A percentile compares a stretch with the other conserved stretches of the same genome.
phyloP scores from a whole-genome alignment of 1,140 invertebrate species.

The Heliconius hermathena region DNA sequence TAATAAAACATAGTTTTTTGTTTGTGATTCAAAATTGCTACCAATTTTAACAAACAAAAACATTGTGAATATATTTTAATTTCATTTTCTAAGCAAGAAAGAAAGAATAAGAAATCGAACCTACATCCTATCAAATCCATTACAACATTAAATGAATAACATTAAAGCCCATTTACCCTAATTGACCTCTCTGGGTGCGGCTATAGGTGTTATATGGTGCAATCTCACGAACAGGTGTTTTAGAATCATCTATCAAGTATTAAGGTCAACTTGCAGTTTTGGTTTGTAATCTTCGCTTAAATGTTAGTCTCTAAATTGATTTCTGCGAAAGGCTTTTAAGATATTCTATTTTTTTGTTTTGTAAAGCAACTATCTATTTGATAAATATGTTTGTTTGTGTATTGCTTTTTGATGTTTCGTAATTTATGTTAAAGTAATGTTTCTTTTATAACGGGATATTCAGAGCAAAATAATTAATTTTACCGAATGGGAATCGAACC shows the following conservation, averaged over 20 bases:
- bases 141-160: background rate
- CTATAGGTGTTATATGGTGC: background rate
- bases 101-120: background rate
- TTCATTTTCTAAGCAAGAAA: no score
- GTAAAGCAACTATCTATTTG: background rate
- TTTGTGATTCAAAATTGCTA: background rate
- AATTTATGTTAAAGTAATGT: no score
- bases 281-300: background rate
- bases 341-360: background rate
- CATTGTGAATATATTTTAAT: background rate
- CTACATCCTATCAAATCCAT: background rate
- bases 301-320: conserved; percentile 11
- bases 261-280: background rate
- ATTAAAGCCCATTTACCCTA: background rate
- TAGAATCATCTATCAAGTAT: background rate
- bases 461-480: no score
- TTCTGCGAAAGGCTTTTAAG: conserved; percentile 10
- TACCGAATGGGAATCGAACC: no score
- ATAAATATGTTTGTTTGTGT: no score
- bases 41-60: background rate
- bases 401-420: no score
- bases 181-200: background rate
- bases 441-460: no score
- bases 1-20: no score
- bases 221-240: background rate